Conservation (phyloP, 2,797 vertebrate genomes). For the Pelodytes ibericus region DNA sequence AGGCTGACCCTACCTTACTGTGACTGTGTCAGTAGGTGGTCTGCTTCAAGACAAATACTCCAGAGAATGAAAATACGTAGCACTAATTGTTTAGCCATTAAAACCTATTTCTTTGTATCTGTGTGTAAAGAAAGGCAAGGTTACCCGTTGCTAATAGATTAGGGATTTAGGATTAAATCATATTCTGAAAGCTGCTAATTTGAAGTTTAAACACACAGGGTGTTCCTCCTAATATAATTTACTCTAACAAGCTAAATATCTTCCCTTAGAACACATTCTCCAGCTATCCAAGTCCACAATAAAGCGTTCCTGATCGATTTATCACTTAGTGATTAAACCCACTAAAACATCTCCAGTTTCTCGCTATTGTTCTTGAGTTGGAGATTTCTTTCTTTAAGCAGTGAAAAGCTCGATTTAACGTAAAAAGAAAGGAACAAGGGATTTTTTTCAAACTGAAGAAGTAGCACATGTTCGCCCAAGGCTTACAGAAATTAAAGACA, state of each 20-base stretch:
- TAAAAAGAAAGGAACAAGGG: too few relatives aligned
- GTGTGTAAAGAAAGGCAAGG: conserved; percentile 67
- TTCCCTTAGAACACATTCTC: conserved; percentile 34
- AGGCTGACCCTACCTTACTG: conserved; percentile 50
- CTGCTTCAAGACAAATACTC: conserved; percentile 45
- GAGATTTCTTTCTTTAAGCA: too few relatives aligned
- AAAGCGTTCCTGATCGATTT: not conserved
- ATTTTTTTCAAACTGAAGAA: too few relatives aligned
- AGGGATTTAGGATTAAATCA: conserved; percentile 65
- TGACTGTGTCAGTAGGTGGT: conserved; percentile 70
- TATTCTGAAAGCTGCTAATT: conserved; percentile 65
- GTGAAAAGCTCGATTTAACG: too few relatives aligned
- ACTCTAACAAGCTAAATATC: conserved; percentile 65
- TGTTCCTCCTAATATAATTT: conserved; percentile 66
- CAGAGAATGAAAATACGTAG: conserved; percentile 64
- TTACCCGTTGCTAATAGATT: conserved; percentile 64
- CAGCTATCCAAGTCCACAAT: not conserved
- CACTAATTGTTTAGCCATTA: conserved; percentile 69
- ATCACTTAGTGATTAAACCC: not conserved
- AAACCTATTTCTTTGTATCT: conserved; percentile 57
- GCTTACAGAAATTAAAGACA: too few relatives aligned
- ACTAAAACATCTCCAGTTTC: too few relatives aligned
- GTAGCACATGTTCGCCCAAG: too few relatives aligned
- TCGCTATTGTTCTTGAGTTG: too few relatives aligned
- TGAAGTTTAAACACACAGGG: conserved; percentile 67